Conservation (phyloP, 2,888 invertebrate species). For the Diabrotica balteata region DNA sequence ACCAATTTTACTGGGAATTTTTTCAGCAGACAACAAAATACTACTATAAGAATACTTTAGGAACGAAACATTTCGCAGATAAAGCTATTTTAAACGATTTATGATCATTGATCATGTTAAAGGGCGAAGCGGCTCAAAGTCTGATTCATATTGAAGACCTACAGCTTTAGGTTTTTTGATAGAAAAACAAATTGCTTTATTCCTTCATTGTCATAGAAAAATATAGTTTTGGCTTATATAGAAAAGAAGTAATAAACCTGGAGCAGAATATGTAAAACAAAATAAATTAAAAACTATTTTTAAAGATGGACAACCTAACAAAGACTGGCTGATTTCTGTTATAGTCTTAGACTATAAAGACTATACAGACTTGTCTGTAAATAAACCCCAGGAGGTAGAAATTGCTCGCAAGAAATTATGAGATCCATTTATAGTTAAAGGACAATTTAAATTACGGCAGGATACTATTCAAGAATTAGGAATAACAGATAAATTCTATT, state of each 20-base stretch:
- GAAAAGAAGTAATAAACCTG: conserved; percentile 8
- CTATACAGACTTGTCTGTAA: conserved; percentile 4
- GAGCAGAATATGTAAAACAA: conserved; percentile 10
- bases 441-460: no score
- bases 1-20: no score
- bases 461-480: conserved; percentile 7
- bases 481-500: conserved; percentile 1
- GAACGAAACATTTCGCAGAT: no score
- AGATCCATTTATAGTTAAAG: not conserved
- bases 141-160: conserved; percentile 5
- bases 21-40: no score
- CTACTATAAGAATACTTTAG: no score
- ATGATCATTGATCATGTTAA: conserved; percentile 13
- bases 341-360: no score
- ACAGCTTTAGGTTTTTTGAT: conserved; percentile 11
- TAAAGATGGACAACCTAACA: conserved; percentile 9
- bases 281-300: conserved; percentile 9
- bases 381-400: conserved; percentile 10
- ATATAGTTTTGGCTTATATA: conserved; percentile 15
- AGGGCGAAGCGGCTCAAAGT: conserved; percentile 12
- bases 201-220: no score
- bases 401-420: conserved; percentile 1
- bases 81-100: no score
- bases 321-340: conserved; percentile 9
- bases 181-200: conserved; percentile 10